phyloP scores from a whole-genome alignment of 1,140 invertebrate species.

The Conopomorpha cramerella region DNA sequence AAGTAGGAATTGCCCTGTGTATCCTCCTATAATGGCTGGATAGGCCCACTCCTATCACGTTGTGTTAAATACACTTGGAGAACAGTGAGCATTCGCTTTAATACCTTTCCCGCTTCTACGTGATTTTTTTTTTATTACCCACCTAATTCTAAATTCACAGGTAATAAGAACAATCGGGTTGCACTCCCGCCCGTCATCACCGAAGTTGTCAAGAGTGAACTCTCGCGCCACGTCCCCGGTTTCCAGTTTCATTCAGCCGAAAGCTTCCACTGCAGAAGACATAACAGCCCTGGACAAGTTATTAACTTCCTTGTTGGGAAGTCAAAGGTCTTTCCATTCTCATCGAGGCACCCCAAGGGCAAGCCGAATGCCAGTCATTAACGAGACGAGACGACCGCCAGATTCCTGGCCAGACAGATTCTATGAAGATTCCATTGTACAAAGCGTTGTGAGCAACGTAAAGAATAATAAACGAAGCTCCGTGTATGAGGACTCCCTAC shows the following conservation, averaged over 20 bases:
- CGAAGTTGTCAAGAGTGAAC: slow-evolving; percentile 26
- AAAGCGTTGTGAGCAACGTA: slow-evolving; percentile 32
- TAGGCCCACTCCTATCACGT: too few relatives aligned
- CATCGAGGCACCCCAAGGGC: slow-evolving; percentile 30
- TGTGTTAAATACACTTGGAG: too few relatives aligned
- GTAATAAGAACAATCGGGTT: slow-evolving; percentile 36
- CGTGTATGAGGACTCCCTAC: slow-evolving; percentile 28
- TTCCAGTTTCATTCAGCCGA: slow-evolving; percentile 8
- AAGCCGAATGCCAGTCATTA: slow-evolving; percentile 22
- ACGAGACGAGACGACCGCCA: slow-evolving; percentile 12
- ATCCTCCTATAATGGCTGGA: too few relatives aligned
- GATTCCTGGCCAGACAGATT: slow-evolving; percentile 43
- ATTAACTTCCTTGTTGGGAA: slow-evolving; percentile 37
- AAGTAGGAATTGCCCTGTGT: too few relatives aligned
- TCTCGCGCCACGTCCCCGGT: slow-evolving; percentile 19
- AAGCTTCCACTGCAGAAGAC: slow-evolving; percentile 25
- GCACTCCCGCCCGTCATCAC: slow-evolving; percentile 21
- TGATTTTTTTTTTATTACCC: too few relatives aligned
- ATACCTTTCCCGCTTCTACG: too few relatives aligned
- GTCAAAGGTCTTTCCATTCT: slow-evolving; percentile 32
- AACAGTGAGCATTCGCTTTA: too few relatives aligned
- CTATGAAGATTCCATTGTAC: slow-evolving; percentile 32
- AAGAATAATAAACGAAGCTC: slow-evolving; percentile 27
- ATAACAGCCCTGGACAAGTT: slow-evolving; percentile 50
- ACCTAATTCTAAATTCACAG: too few relatives aligned